Percentiles rank a stretch among this genome's conserved stretches.
Conservation (phyloP, 2,113 vertebrate species). For the Limnothrissa miodon region DNA sequence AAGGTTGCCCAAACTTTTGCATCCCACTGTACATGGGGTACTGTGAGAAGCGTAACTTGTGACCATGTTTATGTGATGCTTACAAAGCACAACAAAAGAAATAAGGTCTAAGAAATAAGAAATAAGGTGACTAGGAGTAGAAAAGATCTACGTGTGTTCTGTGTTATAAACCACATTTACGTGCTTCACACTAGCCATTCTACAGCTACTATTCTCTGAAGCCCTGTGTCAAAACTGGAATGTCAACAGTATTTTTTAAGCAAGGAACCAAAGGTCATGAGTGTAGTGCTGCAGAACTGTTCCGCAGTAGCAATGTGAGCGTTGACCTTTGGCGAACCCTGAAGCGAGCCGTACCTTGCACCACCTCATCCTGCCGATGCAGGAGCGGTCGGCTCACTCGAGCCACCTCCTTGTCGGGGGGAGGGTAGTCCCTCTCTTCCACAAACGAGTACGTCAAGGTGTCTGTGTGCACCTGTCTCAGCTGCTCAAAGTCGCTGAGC, state of each 20-base stretch:
- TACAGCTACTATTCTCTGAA: too few relatives aligned
- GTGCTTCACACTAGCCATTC: too few relatives aligned
- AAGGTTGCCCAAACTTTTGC: too few relatives aligned
- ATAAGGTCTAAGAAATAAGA: too few relatives aligned
- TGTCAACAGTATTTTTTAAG: background rate
- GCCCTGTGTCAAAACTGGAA: too few relatives aligned
- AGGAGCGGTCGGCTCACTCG: constrained; percentile 74
- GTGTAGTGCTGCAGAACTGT: too few relatives aligned
- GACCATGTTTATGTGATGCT: background rate
- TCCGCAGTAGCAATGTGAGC: background rate
- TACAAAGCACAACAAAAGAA: background rate
- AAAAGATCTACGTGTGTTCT: background rate
- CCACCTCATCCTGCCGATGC: constrained; percentile 88
- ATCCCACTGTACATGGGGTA: too few relatives aligned
- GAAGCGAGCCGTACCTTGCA: constrained; percentile 78
- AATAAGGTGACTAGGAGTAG: background rate
- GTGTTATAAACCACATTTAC: too few relatives aligned
- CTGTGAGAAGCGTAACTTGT: too few relatives aligned
- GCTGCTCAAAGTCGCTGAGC: constrained; percentile 92
- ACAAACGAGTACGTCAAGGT: constrained; percentile 74
- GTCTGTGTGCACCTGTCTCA: constrained; percentile 86
- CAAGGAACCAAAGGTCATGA: background rate
- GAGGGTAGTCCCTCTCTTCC: constrained; percentile 69
- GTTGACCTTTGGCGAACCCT: background rate
- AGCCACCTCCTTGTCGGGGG: constrained; percentile 73